phyloP scores from a whole-genome alignment of 2,797 vertebrate genomes.

The Sebastiscus albofasciatus region DNA sequence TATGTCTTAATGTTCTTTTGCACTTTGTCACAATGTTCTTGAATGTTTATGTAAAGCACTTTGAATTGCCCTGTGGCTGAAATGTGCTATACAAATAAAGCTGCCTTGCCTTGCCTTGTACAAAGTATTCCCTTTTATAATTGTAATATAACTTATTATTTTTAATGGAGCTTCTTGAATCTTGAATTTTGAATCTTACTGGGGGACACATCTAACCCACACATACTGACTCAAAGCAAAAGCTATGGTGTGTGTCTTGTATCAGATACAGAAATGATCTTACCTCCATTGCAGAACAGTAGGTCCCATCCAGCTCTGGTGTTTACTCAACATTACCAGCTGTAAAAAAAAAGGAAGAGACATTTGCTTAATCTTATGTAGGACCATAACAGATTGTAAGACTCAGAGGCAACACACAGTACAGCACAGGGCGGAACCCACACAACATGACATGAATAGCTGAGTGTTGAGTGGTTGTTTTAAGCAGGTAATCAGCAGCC shows the following conservation, averaged over 20 bases:
- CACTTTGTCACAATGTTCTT: no score
- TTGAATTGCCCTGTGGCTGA: no score
- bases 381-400: neutral
- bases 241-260: neutral
- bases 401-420: neutral
- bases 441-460: neutral
- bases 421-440: neutral
- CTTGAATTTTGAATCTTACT: no score
- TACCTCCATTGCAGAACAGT: slow-evolving; percentile 65
- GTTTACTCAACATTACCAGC: slow-evolving; percentile 58
- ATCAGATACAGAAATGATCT: neutral
- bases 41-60: no score
- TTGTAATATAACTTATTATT: no score
- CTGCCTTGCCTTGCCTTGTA: no score
- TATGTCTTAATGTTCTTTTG: no score
- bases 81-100: no score
- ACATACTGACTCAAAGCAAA: neutral
- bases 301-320: slow-evolving; percentile 23
- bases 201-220: neutral
- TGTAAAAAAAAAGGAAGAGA: slow-evolving; percentile 19
- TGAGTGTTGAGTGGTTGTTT: no score
- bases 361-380: neutral
- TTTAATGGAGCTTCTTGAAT: no score
- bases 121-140: no score
- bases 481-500: accelerated